Conservation (phyloP, 2,888 invertebrate species). For the Pachymerium ferrugineum region DNA sequence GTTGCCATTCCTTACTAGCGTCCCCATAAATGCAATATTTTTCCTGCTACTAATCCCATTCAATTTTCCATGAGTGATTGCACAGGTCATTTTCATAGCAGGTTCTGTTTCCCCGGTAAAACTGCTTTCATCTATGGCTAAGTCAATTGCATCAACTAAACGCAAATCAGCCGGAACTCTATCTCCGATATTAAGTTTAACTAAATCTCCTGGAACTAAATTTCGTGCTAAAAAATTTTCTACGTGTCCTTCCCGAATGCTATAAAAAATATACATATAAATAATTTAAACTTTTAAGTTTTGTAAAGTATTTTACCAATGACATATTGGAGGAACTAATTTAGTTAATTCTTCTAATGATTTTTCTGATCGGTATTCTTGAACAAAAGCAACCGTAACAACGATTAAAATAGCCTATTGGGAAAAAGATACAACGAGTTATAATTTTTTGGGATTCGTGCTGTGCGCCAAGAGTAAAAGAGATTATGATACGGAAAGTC, state of each 20-base stretch:
- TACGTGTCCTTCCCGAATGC: constrained; percentile 76
- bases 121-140: constrained; percentile 94
- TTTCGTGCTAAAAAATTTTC: constrained; percentile 90
- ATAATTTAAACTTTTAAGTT: not conserved
- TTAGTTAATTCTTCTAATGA: constrained; percentile 94
- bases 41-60: constrained; percentile 44
- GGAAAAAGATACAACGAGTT: not conserved
- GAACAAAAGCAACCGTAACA: constrained; percentile 97
- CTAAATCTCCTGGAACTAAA: constrained; percentile 94
- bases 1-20: constrained; percentile 88
- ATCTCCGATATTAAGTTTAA: constrained; percentile 88
- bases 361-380: constrained; percentile 97
- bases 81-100: constrained; percentile 65
- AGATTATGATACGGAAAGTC: too few relatives aligned
- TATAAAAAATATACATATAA: constrained; percentile 47
- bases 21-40: constrained; percentile 97
- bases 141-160: constrained; percentile 84
- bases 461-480: not conserved
- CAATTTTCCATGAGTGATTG: constrained; percentile 62
- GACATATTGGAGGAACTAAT: constrained; percentile 91
- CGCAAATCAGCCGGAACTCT: constrained; percentile 94
- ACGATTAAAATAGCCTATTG: constrained; percentile 73
- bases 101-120: constrained; percentile 99
- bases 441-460: not conserved
- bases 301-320: constrained; percentile 60